These are phyloP conservation scores for Alitta virens DNA, from an alignment of 2,888 invertebrate genomes.

Conservation along the genomic window DNA sequence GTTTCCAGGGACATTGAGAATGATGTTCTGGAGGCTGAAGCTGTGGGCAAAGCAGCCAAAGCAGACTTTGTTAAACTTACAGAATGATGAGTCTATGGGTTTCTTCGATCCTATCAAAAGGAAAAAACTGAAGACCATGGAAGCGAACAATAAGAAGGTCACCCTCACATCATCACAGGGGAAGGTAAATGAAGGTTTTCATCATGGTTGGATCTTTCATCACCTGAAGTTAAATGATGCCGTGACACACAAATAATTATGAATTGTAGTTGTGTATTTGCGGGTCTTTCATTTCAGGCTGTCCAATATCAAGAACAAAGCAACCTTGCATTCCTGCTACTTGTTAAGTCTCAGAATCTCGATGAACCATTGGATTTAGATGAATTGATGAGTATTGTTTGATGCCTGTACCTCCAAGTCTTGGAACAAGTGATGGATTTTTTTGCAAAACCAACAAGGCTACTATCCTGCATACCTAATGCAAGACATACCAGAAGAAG, in stretches of 20 bases:
- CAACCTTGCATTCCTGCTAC: conserved; percentile 18
- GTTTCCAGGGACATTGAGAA: conserved; percentile 5
- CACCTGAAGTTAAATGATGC: too few species aligned
- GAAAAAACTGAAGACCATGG: conserved; percentile 15
- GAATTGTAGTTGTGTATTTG: neutral
- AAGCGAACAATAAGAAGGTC: conserved; percentile 15
- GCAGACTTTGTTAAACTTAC: conserved; percentile 6
- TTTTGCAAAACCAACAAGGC: conserved; percentile 19
- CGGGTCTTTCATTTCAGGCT: neutral
- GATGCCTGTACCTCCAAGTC: conserved; percentile 17
- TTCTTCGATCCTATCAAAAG: conserved; percentile 19
- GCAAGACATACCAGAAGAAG: neutral
- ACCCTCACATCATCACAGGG: conserved; percentile 20
- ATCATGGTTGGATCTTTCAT: too few species aligned
- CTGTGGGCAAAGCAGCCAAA: conserved; percentile 5
- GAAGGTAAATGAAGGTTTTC: conserved; percentile 19
- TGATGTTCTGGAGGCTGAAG: conserved; percentile 15
- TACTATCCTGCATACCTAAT: conserved; percentile 15
- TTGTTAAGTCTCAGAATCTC: conserved; percentile 20
- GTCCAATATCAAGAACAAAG: conserved; percentile 15
- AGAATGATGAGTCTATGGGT: neutral
- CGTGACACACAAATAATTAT: neutral
- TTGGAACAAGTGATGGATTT: conserved; percentile 22
- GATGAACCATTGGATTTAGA: conserved; percentile 17
- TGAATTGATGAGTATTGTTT: conserved; percentile 21